Base-by-base conservation (phyloP, 2,888 invertebrate species). In the Hydraecia micacea region DNA sequence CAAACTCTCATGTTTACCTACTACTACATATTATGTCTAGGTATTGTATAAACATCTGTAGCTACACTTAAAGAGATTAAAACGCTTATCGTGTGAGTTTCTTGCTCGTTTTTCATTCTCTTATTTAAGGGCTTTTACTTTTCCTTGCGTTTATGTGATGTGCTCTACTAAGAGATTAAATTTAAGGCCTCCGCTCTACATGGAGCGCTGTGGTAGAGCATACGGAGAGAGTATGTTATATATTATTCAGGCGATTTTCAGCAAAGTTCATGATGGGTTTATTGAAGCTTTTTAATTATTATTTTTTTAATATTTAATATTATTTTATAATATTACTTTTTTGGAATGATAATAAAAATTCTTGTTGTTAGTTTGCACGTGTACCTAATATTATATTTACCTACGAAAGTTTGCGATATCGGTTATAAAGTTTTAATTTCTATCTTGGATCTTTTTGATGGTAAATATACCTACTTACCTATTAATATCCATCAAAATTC, bases 51-150 rank as follows among this genome's bases (percentile, higher is more conserved):
- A 67, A 36, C 89, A 90, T 90, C 84, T 89, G 88, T 84, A 89
- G 90, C 87, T 92, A 93, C 96, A 95, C 96, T 96, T 94, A 94
- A 93, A 94, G 91, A 95, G 95, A 96, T 96, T 96, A 95, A 95
- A 96, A 95, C 93, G 93, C 92, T 94, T 95, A 95, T 95, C 95
- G 93, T 94, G 92, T 93, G 93, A 93, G 93, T 88, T 93, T 87
- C 93, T 93, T 93, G 93, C 93, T 94, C 95, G 95, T 95, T 94
- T 95, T 94, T 95, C 95, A 94, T 95, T 94, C 94, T 92, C 92
- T 93, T 93, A 93, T 94, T 94, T 93, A 93, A 92, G 91, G 89
- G 93, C 94, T 95, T 95, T 95, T 93, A 95, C 94, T 95, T 94
- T 93, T 92, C 93, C 91, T 94, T 91, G 91, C 92, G 91, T 94